Evolutionary conservation across 2,888 invertebrate genomes (phyloP).

Genomic region (Salticus scenicus): DNA sequence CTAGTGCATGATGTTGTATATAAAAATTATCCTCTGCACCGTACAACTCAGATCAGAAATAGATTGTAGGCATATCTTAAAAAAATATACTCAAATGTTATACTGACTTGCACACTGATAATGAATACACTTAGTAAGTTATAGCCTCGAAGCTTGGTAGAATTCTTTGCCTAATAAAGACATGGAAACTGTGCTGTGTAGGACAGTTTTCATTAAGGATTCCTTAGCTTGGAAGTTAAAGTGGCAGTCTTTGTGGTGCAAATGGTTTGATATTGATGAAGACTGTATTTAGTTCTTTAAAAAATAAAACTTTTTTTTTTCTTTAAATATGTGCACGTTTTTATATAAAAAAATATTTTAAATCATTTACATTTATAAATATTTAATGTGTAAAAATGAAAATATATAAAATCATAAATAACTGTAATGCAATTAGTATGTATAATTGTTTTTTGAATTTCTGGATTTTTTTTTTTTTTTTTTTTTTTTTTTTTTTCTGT

Average conservation of each 20-base stretch:
- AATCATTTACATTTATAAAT: too few relatives aligned
- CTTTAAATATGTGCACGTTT: too few relatives aligned
- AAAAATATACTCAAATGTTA: slow-evolving; percentile 5
- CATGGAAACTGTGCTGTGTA: neutral
- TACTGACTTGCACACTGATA: slow-evolving; percentile 29
- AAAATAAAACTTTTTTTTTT: too few relatives aligned
- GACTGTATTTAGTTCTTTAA: neutral
- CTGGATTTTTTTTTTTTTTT: too few relatives aligned
- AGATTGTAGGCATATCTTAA: slow-evolving; percentile 33
- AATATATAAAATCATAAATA: too few relatives aligned
- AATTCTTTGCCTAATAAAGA: slow-evolving; percentile 24
- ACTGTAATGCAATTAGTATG: too few relatives aligned
- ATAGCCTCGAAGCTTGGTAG: slow-evolving; percentile 59
- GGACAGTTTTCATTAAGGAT: neutral
- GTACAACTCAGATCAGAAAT: slow-evolving; percentile 31
- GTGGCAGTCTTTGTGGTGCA: neutral
- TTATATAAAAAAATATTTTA: too few relatives aligned
- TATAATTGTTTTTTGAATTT: too few relatives aligned
- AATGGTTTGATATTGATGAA: neutral
- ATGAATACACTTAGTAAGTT: slow-evolving; percentile 16
- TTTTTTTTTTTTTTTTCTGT: too few relatives aligned
- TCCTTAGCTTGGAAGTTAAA: neutral
- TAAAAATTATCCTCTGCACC: slow-evolving; percentile 54
- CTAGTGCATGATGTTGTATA: slow-evolving; percentile 59
- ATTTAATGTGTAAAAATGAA: too few relatives aligned